Evolutionary conservation across 2,888 invertebrate genomes (phyloP).

Genomic region (Candidula unifasciata): DNA sequence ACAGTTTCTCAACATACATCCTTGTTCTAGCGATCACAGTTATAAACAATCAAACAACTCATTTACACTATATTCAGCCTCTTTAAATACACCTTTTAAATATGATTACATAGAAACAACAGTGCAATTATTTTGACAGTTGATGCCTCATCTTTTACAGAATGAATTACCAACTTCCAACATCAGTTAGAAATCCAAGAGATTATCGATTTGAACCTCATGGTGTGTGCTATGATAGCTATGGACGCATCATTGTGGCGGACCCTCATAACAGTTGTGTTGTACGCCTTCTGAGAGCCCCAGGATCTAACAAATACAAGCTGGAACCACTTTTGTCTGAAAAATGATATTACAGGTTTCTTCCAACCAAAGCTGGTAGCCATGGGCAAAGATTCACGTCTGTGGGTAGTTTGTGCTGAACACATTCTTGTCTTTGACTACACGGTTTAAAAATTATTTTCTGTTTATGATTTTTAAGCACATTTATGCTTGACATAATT

Average conservation of each 20-base stretch:
- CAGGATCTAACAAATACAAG: neutral
- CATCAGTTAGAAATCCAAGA: neutral
- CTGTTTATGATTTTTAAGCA: too few species aligned
- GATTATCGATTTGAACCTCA: constrained; percentile 59
- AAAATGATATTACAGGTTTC: neutral
- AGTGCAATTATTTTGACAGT: neutral
- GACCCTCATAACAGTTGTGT: constrained; percentile 62
- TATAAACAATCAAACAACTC: too few species aligned
- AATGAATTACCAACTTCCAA: constrained; percentile 17
- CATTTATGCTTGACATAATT: too few species aligned
- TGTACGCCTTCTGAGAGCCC: constrained; percentile 38
- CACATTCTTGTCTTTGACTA: constrained; percentile 33
- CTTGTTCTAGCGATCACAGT: too few species aligned
- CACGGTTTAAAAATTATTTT: neutral
- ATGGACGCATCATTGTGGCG: constrained; percentile 65
- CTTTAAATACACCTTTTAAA: neutral
- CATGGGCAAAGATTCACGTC: constrained; percentile 5
- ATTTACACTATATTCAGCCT: too few species aligned
- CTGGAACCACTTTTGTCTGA: constrained; percentile 21
- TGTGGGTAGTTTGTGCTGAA: constrained; percentile 26
- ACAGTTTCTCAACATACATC: too few species aligned
- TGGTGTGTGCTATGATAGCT: constrained; percentile 65
- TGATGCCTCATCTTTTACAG: neutral
- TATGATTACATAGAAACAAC: neutral
- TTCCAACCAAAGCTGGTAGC: constrained; percentile 17